Evolutionary conservation across 2,113 vertebrate species (phyloP), one percentile per base, ranked within the genome.

Genomic region (Scomber colias): DNA sequence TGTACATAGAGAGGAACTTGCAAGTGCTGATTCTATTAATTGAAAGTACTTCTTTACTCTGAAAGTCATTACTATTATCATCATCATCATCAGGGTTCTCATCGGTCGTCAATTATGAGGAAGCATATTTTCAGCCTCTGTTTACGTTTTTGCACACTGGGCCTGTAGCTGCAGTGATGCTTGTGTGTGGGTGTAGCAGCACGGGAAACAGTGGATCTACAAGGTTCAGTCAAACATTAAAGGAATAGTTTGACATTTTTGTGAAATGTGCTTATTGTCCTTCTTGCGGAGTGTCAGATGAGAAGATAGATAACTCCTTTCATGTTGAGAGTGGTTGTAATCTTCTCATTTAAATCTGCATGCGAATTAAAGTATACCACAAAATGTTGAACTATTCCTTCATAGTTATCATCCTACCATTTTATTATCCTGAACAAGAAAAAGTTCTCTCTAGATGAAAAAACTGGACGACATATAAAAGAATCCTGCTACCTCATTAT

Each of bases 221-320:
- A 31, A 50, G 21, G 7, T 31, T 31, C 44, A 66, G 44, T 67
- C 4, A 59, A 50, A 66, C 24, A 59, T 66, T 51, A 51, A 66
- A 66, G 11, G 46, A 66, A 49, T 1, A 31, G 11, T 40, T 40
- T 9, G 35, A 40, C 35, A 40, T 40, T 6, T 61, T 61, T 61
- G 16, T 1, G 31, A 61, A 44, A 61, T 19, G 3, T 63, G n/a
- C 40, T 63, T 40, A 40, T 40, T 40, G 7, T 40, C 35, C 35
- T 40, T 40, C 35, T 40, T 40, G 35, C 35, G 1, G 35, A 40
- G 35, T 10, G 35, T 40, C 9, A 40, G 35, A 40, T 40, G 35
- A 40, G 35, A 40, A 40, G 35, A 40, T 40, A 2, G 35, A 40
- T 40, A 40, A 40, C 35, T 9, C 1, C 35, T 40, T 7, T 40